A percentile compares a stretch with the other conserved stretches of the same genome.
These are phyloP conservation scores for Antheraea mylitta DNA, from an alignment of 1,140 invertebrate genomes.

Conservation along the genomic window DNA sequence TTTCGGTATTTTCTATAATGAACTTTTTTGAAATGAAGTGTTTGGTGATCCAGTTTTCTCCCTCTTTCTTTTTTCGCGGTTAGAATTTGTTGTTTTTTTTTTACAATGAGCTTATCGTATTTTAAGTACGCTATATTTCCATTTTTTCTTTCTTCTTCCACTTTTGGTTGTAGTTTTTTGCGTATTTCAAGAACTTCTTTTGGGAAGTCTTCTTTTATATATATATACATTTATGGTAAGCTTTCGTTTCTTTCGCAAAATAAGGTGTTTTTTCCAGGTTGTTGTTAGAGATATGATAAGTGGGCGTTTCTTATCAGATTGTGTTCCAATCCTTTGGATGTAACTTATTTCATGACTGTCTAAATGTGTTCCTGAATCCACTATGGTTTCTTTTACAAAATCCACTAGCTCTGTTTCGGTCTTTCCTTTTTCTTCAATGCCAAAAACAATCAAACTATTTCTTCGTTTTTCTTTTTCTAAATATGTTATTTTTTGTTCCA, in stretches of 20 bases:
- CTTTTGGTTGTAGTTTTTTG: constrained; percentile 16
- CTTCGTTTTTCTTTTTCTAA: constrained; percentile 31
- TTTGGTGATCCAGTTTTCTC: constrained; percentile 21
- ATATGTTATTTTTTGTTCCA: constrained; percentile 26
- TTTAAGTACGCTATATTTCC: constrained; percentile 26
- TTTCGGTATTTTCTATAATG: constrained; percentile 13
- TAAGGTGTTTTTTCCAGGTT: constrained; percentile 31
- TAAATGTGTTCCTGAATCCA: constrained; percentile 18
- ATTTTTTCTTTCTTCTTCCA: constrained; percentile 23
- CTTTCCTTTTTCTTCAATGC: constrained; percentile 28
- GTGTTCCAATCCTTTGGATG: constrained; percentile 26
- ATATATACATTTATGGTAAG: constrained; percentile 23
- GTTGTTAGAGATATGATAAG: constrained; percentile 26
- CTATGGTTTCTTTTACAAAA: constrained; percentile 21
- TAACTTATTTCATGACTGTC: constrained; percentile 26
- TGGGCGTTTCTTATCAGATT: constrained; percentile 22
- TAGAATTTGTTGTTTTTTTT: constrained; percentile 17
- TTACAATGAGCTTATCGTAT: constrained; percentile 30
- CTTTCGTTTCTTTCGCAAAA: constrained; percentile 28
- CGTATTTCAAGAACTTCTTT: constrained; percentile 23
- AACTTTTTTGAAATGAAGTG: constrained; percentile 14
- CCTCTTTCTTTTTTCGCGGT: constrained; percentile 32
- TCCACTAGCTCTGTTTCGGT: constrained; percentile 21
- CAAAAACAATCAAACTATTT: constrained; percentile 32
- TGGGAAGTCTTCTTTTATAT: constrained; percentile 28